Evolutionary conservation across 1,140 invertebrate genomes (phyloP).

Genomic region (Drosophila obscura): DNA sequence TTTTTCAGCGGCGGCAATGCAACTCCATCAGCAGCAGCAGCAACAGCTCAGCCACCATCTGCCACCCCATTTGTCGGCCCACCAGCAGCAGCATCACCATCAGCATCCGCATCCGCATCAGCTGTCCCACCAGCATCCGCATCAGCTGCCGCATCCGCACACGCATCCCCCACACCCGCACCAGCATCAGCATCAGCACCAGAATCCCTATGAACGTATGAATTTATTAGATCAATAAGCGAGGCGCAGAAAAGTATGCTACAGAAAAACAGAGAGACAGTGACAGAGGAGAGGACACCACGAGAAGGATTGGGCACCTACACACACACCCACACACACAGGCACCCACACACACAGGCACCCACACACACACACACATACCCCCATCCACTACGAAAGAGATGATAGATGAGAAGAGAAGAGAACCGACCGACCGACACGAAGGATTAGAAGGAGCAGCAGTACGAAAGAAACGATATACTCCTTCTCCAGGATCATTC

Average conservation of each 20-base stretch:
- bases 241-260: conserved; percentile 46
- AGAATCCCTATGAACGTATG: conserved; percentile 77
- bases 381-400: background rate
- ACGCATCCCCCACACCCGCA: conserved; percentile 33
- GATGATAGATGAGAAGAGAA: background rate
- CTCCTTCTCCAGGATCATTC: background rate
- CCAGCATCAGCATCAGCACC: conserved; percentile 47
- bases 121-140: conserved; percentile 20
- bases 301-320: conserved; percentile 3
- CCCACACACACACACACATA: background rate
- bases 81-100: conserved; percentile 52
- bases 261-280: conserved; percentile 12
- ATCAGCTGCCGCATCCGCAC: conserved; percentile 34
- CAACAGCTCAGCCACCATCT: conserved; percentile 9
- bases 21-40: too few species aligned
- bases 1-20: too few species aligned
- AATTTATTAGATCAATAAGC: conserved; percentile 81
- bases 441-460: conserved; percentile 2
- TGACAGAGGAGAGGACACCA: conserved; percentile 5
- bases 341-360: background rate
- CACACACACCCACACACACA: conserved; percentile 10
- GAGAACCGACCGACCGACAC: conserved; percentile 11
- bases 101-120: conserved; percentile 44
- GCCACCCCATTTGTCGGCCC: conserved; percentile 54
- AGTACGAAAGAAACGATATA: conserved; percentile 1